Conservation (phyloP, 2,888 invertebrate genomes). For the Tetanocera ferruginea region DNA sequence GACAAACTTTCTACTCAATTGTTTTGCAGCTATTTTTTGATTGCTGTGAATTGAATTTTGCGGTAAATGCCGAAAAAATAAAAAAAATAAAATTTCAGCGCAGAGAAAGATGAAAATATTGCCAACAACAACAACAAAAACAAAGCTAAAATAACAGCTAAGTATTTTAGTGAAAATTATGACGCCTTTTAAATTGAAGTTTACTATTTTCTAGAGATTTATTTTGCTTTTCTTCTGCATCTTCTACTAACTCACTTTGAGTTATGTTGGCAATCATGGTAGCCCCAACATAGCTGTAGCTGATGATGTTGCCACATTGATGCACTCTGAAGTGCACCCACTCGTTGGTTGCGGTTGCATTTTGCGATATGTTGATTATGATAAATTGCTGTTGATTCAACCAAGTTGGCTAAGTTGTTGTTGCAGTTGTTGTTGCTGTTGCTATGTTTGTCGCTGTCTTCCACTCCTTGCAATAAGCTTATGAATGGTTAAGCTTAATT, state of each 20-base stretch:
- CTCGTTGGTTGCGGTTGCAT: conserved; percentile 18
- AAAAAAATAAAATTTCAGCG: neutral
- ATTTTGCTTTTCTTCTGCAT: neutral
- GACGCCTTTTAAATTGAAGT: conserved; percentile 51
- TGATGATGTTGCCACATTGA: conserved; percentile 19
- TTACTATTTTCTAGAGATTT: conserved; percentile 25
- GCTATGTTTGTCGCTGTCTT: neutral
- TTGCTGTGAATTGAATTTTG: conserved; percentile 41
- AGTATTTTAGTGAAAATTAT: conserved; percentile 50
- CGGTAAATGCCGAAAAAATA: conserved; percentile 20
- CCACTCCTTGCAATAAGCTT: conserved; percentile 2
- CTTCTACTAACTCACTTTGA: conserved; percentile 13
- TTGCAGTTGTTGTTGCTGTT: conserved; percentile 26
- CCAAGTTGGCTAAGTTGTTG: conserved; percentile 5
- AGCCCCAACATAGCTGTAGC: neutral
- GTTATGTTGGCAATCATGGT: conserved; percentile 29
- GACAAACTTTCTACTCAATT: conserved; percentile 1
- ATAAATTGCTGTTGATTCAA: conserved; percentile 51
- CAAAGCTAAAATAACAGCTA: neutral
- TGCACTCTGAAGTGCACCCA: conserved; percentile 22
- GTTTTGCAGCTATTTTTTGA: neutral
- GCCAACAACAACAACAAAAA: conserved; percentile 13
- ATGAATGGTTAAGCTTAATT: conserved; percentile 23
- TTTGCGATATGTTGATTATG: conserved; percentile 48
- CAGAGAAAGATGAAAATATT: conserved; percentile 1